Base-by-base conservation (phyloP, 2,113 vertebrate species). In the Hemibagrus wyckioides region DNA sequence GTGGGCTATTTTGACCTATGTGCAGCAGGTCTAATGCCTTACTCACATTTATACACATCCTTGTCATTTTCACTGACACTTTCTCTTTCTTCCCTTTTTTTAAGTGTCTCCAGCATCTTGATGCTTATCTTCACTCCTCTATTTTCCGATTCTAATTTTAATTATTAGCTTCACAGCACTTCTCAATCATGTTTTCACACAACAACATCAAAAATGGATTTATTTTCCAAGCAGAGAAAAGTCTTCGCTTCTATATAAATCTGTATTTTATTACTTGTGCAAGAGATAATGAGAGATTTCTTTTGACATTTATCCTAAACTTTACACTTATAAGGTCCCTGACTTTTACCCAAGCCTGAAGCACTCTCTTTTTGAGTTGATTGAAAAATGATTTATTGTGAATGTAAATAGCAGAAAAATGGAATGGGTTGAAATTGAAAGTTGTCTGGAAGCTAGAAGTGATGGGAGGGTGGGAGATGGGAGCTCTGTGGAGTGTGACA, bases 361-460 rank as follows among this genome's bases (percentile, higher is more conserved):
- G 54, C 69, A 33, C 59, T 67, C 21, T 54, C 65, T 86, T 83
- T 83, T 77, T 48, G 14, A 86, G 54, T 80, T 71, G 88, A 90
- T 86, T 75, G 84, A 75, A 86, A 85, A 67, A n/a, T 57, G 84
- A 89, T 87, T 82, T 82, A 86, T 82, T 89, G 76, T 82, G 57
- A 86, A 83, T 82, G 79, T 83, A 88, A 87, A 87, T 86, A 81
- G 33, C 81, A 36, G 82, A 65, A 52, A 73, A 85, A 87, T 17
- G 80, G 69, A 85, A 56, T 76, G 76, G 33, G 28, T 63, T 65
- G 85, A 86, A 90, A 90, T 73, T 83, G 82, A 90, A 89, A 80
- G 65, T 67, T 77, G 57, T 86, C 88, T 80, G 59, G 19, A 67
- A 59, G 73, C 76, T 65, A 86, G 65, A 83, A 81, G 82, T 75